Evolutionary conservation across 2,797 vertebrate genomes (phyloP), one percentile per base, ranked within the genome.

Genomic region (Eurystomus glaucurus): DNA sequence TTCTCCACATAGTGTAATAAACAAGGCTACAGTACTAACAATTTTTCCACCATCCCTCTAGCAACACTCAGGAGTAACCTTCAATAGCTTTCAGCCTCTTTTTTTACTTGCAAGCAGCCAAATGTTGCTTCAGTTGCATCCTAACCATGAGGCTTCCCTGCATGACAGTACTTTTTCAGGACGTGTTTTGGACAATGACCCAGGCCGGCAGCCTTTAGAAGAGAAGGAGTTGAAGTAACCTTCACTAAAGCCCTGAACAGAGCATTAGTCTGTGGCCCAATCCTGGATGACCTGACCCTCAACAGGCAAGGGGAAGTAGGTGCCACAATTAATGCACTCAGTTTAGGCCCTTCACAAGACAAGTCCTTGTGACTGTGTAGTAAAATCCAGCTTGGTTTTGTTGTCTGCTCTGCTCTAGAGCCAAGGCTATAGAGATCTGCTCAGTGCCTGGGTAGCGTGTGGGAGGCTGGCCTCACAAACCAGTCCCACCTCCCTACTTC

Each of bases 381-480:
- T 50, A 61, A 64, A 60, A 52, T 45, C 4, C 31, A 57, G 39
- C 13, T 31, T 0, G 0, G 23, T 16, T 90, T 54, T 54, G 64
- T 71, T 71, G 41, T 45, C 75, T 39, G 46, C 46, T 76, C 58
- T 25, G 3, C 41, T 43, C 37, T 16, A 74, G 13, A 78, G 52
- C 33, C 3, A 9, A 89, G 46, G n/a, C 57, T 74, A 26, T 2
- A 50, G 35, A 54, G 65, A 48, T 35, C 57, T 86, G 50, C 54
- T 65, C 14, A 72, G 76, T 0, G 0, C 23, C 19, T 4, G 33
- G 46, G 3, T 6, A 74, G 0, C 0, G 25, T 8, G 61, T 0
- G 1, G 33, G 52, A 57, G 19, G 37, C 52, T 75, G 57, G 19
- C 20, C 9, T 85, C 26, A 50, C 33, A 46, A n/a, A 57, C 12